Conservation (phyloP, 2,113 vertebrate species). For the Oceanodroma tethys region DNA sequence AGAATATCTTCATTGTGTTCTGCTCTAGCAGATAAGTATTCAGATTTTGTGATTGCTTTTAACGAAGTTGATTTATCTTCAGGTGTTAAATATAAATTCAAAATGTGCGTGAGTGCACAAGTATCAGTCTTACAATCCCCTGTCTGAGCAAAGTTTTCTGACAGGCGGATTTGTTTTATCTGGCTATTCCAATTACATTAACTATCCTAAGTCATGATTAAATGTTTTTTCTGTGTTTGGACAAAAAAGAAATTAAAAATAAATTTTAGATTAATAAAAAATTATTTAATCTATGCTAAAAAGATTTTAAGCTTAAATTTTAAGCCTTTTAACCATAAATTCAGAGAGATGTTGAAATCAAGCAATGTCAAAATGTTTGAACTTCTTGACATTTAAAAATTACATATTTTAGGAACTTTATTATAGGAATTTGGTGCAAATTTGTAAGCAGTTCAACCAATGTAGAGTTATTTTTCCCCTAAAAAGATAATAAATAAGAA, state of each 20-base stretch:
- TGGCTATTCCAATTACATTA: not conserved
- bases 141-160: not conserved
- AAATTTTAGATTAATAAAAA: not conserved
- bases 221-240: not conserved
- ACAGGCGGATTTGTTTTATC: not conserved
- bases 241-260: not conserved
- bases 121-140: not conserved
- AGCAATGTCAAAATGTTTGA: not conserved
- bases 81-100: not conserved
- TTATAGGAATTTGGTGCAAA: not conserved
- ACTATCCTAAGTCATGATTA: accelerated
- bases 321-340: not conserved
- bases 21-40: not conserved
- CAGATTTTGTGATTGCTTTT: not conserved
- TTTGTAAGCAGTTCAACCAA: not conserved
- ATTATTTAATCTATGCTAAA: not conserved
- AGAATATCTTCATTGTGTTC: not conserved
- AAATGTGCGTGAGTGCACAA: not conserved
- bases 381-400: not conserved
- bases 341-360: not conserved
- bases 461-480: not conserved
- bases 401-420: not conserved
- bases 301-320: not conserved
- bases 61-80: not conserved
- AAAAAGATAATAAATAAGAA: not conserved